Percentiles rank a stretch among this genome's conserved stretches.
Conservation (phyloP, 2,888 invertebrate species). For the Unio pictorum region DNA sequence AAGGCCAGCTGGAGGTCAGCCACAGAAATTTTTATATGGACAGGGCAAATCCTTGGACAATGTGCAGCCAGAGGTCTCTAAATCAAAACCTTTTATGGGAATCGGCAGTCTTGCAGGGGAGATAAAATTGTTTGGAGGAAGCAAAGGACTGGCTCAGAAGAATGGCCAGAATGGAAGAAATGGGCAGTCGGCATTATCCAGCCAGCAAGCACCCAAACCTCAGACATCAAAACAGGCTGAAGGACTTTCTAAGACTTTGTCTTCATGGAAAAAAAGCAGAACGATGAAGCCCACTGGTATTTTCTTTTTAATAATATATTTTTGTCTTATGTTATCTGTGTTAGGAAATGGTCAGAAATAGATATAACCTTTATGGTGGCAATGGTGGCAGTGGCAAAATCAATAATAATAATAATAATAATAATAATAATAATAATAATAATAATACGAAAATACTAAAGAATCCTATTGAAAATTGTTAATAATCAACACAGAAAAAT, state of each 20-base stretch:
- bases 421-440: too few species aligned
- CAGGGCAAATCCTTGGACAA: background rate
- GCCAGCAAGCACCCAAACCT: background rate
- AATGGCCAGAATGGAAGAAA: background rate
- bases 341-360: too few species aligned
- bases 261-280: slow-evolving; percentile 51
- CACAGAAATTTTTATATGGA: background rate
- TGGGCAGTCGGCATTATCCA: background rate
- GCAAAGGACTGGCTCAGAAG: slow-evolving; percentile 15
- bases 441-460: too few species aligned
- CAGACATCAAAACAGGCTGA: slow-evolving; percentile 1
- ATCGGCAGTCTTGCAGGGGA: slow-evolving; percentile 22
- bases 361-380: too few species aligned
- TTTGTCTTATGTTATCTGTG: background rate
- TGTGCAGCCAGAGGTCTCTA: slow-evolving; percentile 1
- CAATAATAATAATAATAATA: too few species aligned
- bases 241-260: slow-evolving; percentile 44
- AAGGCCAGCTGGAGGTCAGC: too few species aligned
- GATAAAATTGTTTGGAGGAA: slow-evolving; percentile 31
- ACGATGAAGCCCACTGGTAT: slow-evolving; percentile 27
- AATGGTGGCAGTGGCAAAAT: too few species aligned
- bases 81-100: background rate
- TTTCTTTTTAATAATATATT: background rate
- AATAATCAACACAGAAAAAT: too few species aligned
- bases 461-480: too few species aligned